Evolutionary conservation across 2,888 invertebrate species (phyloP).

Genomic region (Lutraria lutraria): DNA sequence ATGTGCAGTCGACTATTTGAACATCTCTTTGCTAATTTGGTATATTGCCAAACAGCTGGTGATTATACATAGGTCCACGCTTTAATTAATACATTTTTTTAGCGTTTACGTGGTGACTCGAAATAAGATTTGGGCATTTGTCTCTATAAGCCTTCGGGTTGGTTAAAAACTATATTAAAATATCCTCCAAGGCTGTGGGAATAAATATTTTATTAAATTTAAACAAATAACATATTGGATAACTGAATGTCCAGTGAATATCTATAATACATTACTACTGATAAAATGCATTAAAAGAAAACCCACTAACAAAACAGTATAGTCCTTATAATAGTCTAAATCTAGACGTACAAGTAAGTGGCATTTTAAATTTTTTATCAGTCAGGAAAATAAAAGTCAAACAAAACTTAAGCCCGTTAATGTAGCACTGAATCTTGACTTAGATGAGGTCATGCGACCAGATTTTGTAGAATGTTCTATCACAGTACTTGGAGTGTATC

Average conservation of each 20-base stretch:
- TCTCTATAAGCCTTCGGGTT: not conserved
- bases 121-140: not conserved
- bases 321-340: not conserved
- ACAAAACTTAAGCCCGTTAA: conserved; percentile 7
- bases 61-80: too few species aligned
- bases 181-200: not conserved
- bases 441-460: conserved; percentile 22
- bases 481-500: conserved; percentile 30
- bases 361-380: too few species aligned
- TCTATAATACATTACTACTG: not conserved
- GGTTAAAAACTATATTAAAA: not conserved
- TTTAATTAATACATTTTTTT: too few species aligned
- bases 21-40: too few species aligned
- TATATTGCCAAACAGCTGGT: too few species aligned
- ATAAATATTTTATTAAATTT: conserved; percentile 17
- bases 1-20: too few species aligned
- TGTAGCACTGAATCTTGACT: conserved; percentile 27
- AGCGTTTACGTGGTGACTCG: too few species aligned
- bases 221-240: not conserved
- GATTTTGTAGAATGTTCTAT: conserved; percentile 12
- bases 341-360: not conserved
- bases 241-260: not conserved
- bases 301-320: not conserved
- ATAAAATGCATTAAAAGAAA: not conserved
- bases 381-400: not conserved